Conservation (phyloP, 2,113 vertebrate species). For the Steatornis caripensis region DNA sequence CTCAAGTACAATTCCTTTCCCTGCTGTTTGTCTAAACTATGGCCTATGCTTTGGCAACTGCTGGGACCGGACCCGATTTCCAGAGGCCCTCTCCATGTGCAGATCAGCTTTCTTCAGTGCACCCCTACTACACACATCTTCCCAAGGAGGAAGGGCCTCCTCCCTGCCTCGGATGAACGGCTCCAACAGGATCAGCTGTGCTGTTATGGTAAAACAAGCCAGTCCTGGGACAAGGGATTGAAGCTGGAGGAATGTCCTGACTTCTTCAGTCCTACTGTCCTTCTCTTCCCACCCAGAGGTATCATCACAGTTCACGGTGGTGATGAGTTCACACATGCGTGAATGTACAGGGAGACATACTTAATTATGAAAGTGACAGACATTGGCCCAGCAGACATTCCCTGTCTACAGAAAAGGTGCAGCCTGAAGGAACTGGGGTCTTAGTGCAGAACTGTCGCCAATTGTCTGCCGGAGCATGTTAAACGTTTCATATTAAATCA, state of each 20-base stretch:
- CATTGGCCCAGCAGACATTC: background rate
- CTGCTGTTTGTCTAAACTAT: background rate
- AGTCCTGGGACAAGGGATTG: background rate
- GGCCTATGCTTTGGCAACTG: background rate
- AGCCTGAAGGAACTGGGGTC: background rate
- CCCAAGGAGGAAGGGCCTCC: background rate
- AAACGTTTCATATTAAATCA: background rate
- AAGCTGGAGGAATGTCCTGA: background rate
- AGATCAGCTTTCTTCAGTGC: background rate
- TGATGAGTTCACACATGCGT: background rate
- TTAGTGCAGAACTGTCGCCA: background rate
- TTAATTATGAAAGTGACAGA: background rate
- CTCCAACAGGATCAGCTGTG: background rate
- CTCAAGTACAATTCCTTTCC: background rate
- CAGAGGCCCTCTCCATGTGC: background rate
- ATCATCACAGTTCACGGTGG: background rate
- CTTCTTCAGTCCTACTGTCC: background rate
- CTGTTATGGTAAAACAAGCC: background rate
- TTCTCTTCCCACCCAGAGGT: background rate
- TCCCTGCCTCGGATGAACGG: accelerated
- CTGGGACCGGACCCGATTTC: background rate
- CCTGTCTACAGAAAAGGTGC: background rate
- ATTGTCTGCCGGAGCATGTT: background rate
- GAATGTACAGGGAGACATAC: background rate
- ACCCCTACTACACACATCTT: background rate